Conservation (phyloP, 2,113 vertebrate species). For the Daboia siamensis region DNA sequence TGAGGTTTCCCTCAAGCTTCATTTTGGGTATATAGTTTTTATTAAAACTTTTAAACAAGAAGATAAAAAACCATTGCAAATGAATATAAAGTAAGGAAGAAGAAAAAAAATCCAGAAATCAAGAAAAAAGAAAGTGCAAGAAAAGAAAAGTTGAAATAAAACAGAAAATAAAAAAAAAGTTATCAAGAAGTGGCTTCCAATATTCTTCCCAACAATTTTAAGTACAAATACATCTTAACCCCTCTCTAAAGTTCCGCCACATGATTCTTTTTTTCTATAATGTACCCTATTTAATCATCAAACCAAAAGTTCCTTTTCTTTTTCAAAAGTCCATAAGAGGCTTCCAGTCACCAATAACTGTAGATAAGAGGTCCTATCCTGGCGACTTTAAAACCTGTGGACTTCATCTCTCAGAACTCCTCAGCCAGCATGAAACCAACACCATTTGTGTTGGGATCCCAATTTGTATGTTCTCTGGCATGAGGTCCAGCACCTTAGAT, state of each 20-base stretch:
- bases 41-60: not conserved
- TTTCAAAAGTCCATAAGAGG: not conserved
- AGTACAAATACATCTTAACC: not conserved
- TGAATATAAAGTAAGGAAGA: not conserved
- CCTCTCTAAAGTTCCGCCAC: not conserved
- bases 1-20: not conserved
- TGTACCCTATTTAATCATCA: not conserved
- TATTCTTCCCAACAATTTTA: not conserved
- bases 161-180: not conserved
- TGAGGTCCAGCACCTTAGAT: not conserved
- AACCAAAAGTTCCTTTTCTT: not conserved
- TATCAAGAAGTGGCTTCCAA: not conserved
- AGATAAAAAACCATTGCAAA: not conserved
- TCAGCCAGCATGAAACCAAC: not conserved
- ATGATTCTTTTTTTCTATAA: not conserved
- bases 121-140: not conserved
- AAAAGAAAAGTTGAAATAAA: not conserved
- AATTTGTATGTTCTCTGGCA: not conserved
- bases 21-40: not conserved
- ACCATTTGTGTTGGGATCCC: not conserved
- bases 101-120: not conserved
- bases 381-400: not conserved
- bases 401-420: not conserved
- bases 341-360: not conserved
- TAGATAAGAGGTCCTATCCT: not conserved